Evolutionary conservation across 2,113 vertebrate genomes (phyloP), one percentile per base, ranked within the genome.

Genomic region (Brachyhypopomus gauderio): DNA sequence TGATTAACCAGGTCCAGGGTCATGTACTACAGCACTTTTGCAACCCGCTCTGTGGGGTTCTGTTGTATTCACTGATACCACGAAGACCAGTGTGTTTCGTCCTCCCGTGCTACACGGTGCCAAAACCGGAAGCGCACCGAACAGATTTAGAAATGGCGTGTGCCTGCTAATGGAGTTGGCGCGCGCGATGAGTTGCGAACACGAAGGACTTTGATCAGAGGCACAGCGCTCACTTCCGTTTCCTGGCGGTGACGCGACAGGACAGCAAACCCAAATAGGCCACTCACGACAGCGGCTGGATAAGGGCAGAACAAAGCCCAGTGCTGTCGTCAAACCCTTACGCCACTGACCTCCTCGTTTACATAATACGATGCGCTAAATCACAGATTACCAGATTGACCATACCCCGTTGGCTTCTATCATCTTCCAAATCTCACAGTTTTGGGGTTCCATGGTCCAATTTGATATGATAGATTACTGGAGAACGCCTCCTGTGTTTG

Each of bases 171-270:
- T 75, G 45, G 41, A 62, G 52, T 27, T 64, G 77, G 27, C 22
- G 63, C 58, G 63, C 48, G 70, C 67, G 64, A 83, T 83, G 72
- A 78, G 41, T n/a, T 17, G 20, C 36, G 34, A 83, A 60, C n/a
- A 23, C 45, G 73, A 52, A 63, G 52, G 30, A 30, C n/a, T 70
- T 55, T 23, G 36, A 58, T 70, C 30, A 60, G 12, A 71, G 9
- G 16, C 16, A 5, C n/a, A 45, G 60, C 3, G 55, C n/a, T 41
- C 59, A 22, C n/a, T 38, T 11, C 27, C 9, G 48, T 20, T 23
- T 77, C 75, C 41, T 17, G 27, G 45, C 25, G 48, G 45, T 52
- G n/a, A 70, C 20, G n/a, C 7, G 36, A 7, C n/a, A n/a, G 36
- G 64, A 67, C 27, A 36, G 34, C 34, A 55, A 64, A 77, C 41